phyloP scores from a whole-genome alignment of 2,113 vertebrate species.

The Coregonus clupeaformis region DNA sequence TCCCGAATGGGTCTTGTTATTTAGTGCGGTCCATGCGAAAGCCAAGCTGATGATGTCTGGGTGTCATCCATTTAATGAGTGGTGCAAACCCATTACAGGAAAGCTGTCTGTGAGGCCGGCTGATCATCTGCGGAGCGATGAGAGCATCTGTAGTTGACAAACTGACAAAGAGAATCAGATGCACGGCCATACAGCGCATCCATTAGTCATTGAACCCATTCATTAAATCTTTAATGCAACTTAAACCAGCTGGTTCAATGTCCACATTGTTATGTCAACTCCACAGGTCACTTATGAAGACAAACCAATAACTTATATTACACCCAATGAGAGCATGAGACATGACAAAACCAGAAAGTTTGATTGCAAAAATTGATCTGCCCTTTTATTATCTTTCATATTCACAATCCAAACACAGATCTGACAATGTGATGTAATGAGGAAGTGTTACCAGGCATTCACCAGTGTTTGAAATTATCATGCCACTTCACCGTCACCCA shows the following conservation, averaged over 20 bases:
- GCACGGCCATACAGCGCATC: background rate
- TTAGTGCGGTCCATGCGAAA: slow-evolving; percentile 17
- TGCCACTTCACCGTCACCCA: background rate
- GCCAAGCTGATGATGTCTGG: slow-evolving; percentile 14
- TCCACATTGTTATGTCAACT: too few relatives aligned
- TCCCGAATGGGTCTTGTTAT: slow-evolving; percentile 28
- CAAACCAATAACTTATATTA: background rate
- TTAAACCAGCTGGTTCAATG: background rate
- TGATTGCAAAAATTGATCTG: slow-evolving; percentile 7
- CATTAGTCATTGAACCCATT: background rate
- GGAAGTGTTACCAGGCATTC: slow-evolving; percentile 12
- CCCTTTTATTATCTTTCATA: slow-evolving; percentile 32
- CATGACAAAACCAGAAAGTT: slow-evolving; percentile 5
- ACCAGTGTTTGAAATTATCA: slow-evolving; percentile 5
- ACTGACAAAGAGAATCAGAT: slow-evolving; percentile 2
- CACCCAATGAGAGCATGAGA: background rate
- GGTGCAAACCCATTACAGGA: slow-evolving; percentile 3
- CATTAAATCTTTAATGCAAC: background rate
- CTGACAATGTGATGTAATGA: background rate
- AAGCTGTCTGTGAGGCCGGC: background rate
- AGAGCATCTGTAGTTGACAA: background rate
- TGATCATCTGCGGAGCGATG: background rate
- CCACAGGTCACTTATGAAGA: background rate
- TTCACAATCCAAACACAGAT: background rate
- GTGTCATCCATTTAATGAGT: slow-evolving; percentile 40